Conservation (phyloP, 2,797 vertebrate genomes). For the Gymnothorax reevesii region DNA sequence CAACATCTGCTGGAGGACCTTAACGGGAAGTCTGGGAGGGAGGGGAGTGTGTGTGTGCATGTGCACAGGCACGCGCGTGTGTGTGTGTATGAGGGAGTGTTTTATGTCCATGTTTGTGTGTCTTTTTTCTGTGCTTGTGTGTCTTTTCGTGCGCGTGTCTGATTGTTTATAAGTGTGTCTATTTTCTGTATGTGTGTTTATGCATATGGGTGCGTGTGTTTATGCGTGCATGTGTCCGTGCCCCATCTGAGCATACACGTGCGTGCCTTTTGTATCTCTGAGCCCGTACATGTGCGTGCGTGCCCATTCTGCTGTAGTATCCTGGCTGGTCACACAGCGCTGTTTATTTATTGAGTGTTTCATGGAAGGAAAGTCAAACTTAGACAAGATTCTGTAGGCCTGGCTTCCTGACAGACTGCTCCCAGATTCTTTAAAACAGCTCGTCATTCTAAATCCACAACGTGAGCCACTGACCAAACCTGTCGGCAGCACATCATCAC, state of each 20-base stretch:
- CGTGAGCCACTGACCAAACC: not conserved
- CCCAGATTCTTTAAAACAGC: not conserved
- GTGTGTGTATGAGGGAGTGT: conserved; percentile 17
- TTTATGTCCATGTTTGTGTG: conserved; percentile 5
- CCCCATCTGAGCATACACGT: conserved; percentile 49
- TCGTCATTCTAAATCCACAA: not conserved
- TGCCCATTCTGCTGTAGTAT: not conserved
- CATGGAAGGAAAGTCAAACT: conserved; percentile 4
- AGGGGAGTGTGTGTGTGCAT: conserved; percentile 40
- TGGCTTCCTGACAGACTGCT: not conserved
- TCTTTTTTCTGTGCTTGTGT: conserved; percentile 34
- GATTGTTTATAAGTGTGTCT: not conserved
- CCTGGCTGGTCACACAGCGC: not conserved
- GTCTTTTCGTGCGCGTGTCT: conserved; percentile 30
- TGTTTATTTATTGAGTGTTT: conserved; percentile 23
- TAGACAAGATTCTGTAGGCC: not conserved
- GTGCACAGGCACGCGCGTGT: conserved; percentile 23
- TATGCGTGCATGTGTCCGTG: too few species aligned
- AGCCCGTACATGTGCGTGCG: conserved; percentile 41
- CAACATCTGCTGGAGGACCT: conserved; percentile 41
- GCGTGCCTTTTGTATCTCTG: conserved; percentile 60
- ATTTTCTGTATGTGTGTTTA: not conserved
- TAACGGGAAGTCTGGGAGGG: conserved; percentile 37
- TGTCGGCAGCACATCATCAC: not conserved
- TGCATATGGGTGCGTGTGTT: not conserved